Conservation (phyloP, 2,797 vertebrate species). For the Furcifer pardalis region DNA sequence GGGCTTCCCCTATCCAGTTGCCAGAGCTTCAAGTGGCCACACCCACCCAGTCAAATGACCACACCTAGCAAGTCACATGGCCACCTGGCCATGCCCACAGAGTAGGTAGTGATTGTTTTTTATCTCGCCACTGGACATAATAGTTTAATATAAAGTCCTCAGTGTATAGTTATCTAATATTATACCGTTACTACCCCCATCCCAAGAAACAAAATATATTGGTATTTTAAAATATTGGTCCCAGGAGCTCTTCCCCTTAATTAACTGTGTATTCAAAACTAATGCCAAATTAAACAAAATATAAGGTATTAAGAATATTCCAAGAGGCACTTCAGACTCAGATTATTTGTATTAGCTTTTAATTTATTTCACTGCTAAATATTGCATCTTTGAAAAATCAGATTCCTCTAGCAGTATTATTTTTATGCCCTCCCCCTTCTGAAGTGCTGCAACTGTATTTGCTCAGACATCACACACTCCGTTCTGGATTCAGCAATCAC, state of each 20-base stretch:
- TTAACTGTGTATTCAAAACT: slow-evolving; percentile 21
- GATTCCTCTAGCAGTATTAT: slow-evolving; percentile 3
- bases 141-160: too few species aligned
- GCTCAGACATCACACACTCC: slow-evolving; percentile 68
- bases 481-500: slow-evolving; percentile 82
- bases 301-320: background rate
- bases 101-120: too few species aligned
- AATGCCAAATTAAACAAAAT: slow-evolving; percentile 17
- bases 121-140: too few species aligned
- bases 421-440: slow-evolving; percentile 41
- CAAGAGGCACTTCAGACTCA: slow-evolving; percentile 12
- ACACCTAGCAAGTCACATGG: too few species aligned
- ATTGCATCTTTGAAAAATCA: slow-evolving; percentile 32
- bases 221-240: background rate
- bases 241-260: slow-evolving; percentile 18
- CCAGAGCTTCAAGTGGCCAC: too few species aligned
- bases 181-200: background rate
- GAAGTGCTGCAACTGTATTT: slow-evolving; percentile 40
- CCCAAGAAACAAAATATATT: background rate
- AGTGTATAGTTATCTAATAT: background rate
- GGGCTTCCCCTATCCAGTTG: too few species aligned
- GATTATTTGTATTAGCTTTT: slow-evolving; percentile 41
- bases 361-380: slow-evolving; percentile 46
- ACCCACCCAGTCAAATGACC: too few species aligned
- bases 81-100: too few species aligned